Evolutionary conservation across 2,888 invertebrate genomes (phyloP), one percentile per base, ranked within the genome.

Genomic region (Melanophora roralis): DNA sequence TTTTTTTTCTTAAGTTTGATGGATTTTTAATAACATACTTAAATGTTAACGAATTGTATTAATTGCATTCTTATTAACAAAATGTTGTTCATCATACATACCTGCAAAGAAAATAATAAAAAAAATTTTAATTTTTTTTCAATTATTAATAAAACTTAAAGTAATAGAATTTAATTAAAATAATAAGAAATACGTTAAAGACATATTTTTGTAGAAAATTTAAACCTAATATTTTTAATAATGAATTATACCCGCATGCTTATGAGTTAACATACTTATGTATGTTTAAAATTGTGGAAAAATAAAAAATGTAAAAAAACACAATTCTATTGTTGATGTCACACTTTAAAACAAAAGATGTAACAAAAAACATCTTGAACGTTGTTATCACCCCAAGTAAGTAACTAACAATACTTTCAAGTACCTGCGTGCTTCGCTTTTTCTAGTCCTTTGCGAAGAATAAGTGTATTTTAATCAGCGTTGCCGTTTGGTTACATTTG

Each of bases 371-470:
- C 75, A 69, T 45, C 78, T 68, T 68, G 62, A 76, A 76, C 73
- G 80, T 73, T 64, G 59, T 80, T 76, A 76, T 76, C 72, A 76
- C 80, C 67, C 51, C 68, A n/a, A 76, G 76, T 68, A 80, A 80
- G 80, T 80, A 80, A 80, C 76, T 80, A 80, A 76, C 76, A 76
- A 76, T 80, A 68, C 43, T 65, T 78, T 19, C 19, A 23, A 9
- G 21, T 60, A 32, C 21, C 23, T 27, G 12, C 36, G 53, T 64
- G 53, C 55, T 72, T 23, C 43, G 23, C 43, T 62, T 12, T 51
- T 72, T 53, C 51, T 34, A 43, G 60, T 60, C 62, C 38, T 68
- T 76, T 49, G 53, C 72, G 51, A 27, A 12, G 27, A 68, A 32
- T 49, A 72, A 65, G 57, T 76, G 65, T 32, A 32, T 80, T 47